A percentile compares a stretch with the other conserved stretches of the same genome.
Conservation (phyloP, 37 sponge, comb jelly and placozoan species). For the Spongia lamella region DNA sequence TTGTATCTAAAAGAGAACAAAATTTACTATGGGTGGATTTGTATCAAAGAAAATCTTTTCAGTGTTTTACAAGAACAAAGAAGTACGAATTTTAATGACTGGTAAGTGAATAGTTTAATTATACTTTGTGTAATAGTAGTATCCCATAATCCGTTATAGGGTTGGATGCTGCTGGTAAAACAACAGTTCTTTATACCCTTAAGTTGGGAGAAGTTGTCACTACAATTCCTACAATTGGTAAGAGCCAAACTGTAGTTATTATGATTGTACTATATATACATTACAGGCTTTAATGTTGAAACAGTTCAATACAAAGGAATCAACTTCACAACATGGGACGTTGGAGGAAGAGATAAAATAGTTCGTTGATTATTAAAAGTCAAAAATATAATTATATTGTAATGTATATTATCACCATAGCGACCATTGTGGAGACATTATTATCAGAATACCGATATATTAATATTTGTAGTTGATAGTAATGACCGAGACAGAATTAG, state of each 20-base stretch:
- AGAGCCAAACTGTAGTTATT: not conserved
- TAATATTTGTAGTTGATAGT: conserved; percentile 88
- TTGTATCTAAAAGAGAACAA: no score
- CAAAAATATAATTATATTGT: no score
- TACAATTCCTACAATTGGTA: conserved; percentile 88
- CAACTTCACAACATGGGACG: conserved; percentile 75
- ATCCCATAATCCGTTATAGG: conserved; percentile 25
- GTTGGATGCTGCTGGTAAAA: conserved; percentile 91
- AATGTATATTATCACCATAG: conserved; percentile 22
- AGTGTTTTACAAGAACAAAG: conserved; percentile 21
- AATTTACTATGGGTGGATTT: no score
- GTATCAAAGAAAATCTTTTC: not conserved
- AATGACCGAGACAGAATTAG: conserved; percentile 81
- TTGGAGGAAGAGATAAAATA: conserved; percentile 77
- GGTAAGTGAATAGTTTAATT: conserved; percentile 25
- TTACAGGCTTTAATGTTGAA: conserved; percentile 79
- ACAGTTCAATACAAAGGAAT: conserved; percentile 60
- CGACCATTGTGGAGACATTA: conserved; percentile 88
- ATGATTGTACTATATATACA: no score
- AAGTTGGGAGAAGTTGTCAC: conserved; percentile 89
- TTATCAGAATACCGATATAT: conserved; percentile 71
- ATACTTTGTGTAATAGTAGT: not conserved
- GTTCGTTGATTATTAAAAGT: no score
- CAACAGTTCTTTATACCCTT: conserved; percentile 87
- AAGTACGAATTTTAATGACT: conserved; percentile 56